Evolutionary conservation across 2,888 invertebrate genomes (phyloP), one percentile per base, ranked within the genome.

Genomic region (Hirtodrosophila cameraria): DNA sequence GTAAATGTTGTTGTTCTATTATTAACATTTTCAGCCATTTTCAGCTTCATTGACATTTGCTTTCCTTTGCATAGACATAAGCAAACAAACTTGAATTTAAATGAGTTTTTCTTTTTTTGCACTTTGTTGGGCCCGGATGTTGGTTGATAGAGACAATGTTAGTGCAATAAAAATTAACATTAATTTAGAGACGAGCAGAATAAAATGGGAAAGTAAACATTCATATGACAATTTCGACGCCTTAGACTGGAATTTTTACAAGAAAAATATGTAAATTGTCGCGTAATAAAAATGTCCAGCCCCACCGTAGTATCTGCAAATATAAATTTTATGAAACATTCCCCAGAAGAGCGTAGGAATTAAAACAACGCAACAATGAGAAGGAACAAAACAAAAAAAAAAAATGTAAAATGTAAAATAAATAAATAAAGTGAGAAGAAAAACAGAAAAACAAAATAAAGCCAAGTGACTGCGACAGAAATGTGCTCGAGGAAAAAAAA

Each of bases 261-360:
- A 85, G 89, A 60, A 78, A 88, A 88, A 89, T 88, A 89, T 89
- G 89, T 83, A 88, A 89, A 89, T 89, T 87, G 75, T 87, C 71
- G 70, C 81, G 88, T 88, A 88, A 87, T 88, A 87, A 88, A 86
- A 87, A 82, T 85, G 67, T 81, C 64, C 80, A 38, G 52, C 43
- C 33, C 28, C 53, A 54, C 15, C 49, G 66, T n/a, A 62, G 71
- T 86, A 78, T 75, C 81, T 77, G 66, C 75, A 76, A 79, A 74
- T 78, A 88, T 88, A 88, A 82, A 88, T 88, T 87, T 87, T 83
- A 81, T 88, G 77, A 87, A 88, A 77, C 88, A 86, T 75, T 83
- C 78, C 62, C 68, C 57, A 35, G 53, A 62, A 53, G 49, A 54
- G 60, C 43, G 48, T 27, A 64, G 53, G 53, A 79, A 65, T 70